phyloP scores from a whole-genome alignment of 37 sponge, comb jelly and placozoan species.

The Hormiphora californensis region DNA sequence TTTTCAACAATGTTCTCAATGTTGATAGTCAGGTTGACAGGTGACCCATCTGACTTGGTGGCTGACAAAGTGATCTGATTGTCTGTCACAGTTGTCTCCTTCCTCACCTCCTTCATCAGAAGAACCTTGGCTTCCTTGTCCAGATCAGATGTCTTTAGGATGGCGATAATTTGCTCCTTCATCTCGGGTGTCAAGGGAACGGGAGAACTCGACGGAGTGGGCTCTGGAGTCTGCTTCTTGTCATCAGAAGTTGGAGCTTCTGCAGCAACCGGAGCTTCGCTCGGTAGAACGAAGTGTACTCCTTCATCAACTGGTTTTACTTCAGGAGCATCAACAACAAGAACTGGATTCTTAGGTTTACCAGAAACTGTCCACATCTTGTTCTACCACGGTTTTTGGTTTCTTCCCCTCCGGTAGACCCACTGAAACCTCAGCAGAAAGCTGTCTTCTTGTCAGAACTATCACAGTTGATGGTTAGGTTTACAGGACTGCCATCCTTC shows the following conservation, averaged over 20 bases:
- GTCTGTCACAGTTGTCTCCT: not conserved
- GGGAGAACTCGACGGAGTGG: too few species aligned
- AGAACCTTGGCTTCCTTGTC: not conserved
- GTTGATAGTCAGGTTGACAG: slow-evolving; percentile 18
- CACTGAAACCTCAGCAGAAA: too few species aligned
- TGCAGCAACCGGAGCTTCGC: too few species aligned
- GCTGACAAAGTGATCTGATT: not conserved
- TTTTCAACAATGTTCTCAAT: not conserved
- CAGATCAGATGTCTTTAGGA: not conserved
- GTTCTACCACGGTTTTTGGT: too few species aligned
- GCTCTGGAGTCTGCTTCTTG: too few species aligned
- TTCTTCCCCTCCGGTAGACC: too few species aligned
- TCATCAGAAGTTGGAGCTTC: too few species aligned
- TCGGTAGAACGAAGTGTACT: too few species aligned
- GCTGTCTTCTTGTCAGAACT: not conserved
- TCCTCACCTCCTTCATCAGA: not conserved
- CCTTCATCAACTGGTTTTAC: too few species aligned
- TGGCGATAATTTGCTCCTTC: not conserved
- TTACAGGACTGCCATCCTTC: slow-evolving; percentile 27
- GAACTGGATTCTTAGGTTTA: too few species aligned
- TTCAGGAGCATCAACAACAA: too few species aligned
- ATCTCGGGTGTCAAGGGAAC: not conserved
- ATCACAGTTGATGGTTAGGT: not conserved
- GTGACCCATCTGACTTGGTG: not conserved
- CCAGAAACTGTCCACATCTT: too few species aligned